Evolutionary conservation across 2,888 invertebrate species (phyloP).

Genomic region (Trissolcus japonicus): DNA sequence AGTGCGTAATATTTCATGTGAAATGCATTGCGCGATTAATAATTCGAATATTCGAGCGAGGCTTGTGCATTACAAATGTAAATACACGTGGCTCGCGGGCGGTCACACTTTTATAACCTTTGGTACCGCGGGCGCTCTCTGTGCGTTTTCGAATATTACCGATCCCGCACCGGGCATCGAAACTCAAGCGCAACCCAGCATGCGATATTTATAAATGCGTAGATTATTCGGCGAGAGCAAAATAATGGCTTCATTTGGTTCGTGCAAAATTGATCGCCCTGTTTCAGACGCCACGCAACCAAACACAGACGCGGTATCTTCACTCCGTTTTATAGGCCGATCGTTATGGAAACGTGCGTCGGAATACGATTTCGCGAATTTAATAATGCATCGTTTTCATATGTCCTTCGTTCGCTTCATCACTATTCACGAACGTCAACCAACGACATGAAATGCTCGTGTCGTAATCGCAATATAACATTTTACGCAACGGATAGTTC

Average conservation of each 20-base stretch:
- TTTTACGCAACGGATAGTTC: slow-evolving; percentile 67
- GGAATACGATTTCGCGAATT: slow-evolving; percentile 62
- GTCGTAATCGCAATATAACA: slow-evolving; percentile 70
- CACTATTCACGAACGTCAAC: slow-evolving; percentile 57
- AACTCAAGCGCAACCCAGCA: slow-evolving; percentile 5
- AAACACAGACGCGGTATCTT: slow-evolving; percentile 39
- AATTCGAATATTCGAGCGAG: slow-evolving; percentile 22
- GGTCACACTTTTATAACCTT: slow-evolving; percentile 30
- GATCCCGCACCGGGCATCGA: slow-evolving; percentile 6
- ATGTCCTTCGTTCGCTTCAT: slow-evolving; percentile 56
- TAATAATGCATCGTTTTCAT: slow-evolving; percentile 69
- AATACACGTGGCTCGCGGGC: slow-evolving; percentile 13
- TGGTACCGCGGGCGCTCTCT: slow-evolving; percentile 14
- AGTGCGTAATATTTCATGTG: slow-evolving; percentile 10
- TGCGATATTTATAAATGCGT: slow-evolving; percentile 44
- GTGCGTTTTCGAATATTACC: slow-evolving; percentile 19
- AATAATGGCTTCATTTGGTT: slow-evolving; percentile 49
- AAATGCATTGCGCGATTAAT: slow-evolving; percentile 17
- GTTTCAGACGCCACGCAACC: slow-evolving; percentile 31
- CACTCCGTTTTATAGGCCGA: slow-evolving; percentile 56
- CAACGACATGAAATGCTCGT: slow-evolving; percentile 61
- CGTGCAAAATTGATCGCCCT: slow-evolving; percentile 46
- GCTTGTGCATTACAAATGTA: slow-evolving; percentile 22
- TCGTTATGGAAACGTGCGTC: slow-evolving; percentile 61
- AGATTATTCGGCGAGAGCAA: slow-evolving; percentile 35